Evolutionary conservation across 1,140 invertebrate species (phyloP).

Genomic region (Rhopalosiphum maidis): DNA sequence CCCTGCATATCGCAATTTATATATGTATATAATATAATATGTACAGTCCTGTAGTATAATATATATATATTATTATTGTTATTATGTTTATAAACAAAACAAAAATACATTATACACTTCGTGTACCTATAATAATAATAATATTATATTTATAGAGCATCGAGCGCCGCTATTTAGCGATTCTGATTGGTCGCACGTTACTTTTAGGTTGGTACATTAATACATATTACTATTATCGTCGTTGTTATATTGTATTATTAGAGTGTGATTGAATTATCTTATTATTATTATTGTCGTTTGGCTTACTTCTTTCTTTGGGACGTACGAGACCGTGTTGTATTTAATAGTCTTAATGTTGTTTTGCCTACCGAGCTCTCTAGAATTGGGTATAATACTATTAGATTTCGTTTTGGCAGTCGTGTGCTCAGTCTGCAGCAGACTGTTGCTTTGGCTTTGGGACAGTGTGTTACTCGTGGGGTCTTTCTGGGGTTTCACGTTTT

Average conservation of each 20-base stretch:
- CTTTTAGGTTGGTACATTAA: neutral
- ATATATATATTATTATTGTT: too few relatives aligned
- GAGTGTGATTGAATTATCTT: neutral
- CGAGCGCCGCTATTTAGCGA: slow-evolving; percentile 1
- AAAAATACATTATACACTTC: neutral
- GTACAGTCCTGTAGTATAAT: neutral
- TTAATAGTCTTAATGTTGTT: slow-evolving; percentile 47
- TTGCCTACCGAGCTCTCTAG: slow-evolving; percentile 44
- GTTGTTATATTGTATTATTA: neutral
- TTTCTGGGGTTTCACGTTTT: slow-evolving; percentile 69
- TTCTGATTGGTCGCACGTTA: slow-evolving; percentile 23
- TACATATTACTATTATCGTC: neutral
- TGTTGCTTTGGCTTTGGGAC: slow-evolving; percentile 60
- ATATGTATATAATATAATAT: neutral
- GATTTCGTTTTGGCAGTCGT: slow-evolving; percentile 81
- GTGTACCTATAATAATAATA: neutral
- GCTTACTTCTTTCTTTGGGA: slow-evolving; percentile 50
- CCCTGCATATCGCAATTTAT: neutral
- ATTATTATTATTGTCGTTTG: slow-evolving; percentile 20
- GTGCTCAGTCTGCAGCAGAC: slow-evolving; percentile 23
- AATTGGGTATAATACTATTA: slow-evolving; percentile 70
- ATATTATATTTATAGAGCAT: neutral
- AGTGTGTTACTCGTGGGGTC: slow-evolving; percentile 64
- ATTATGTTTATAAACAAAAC: neutral
- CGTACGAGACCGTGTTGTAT: slow-evolving; percentile 28